Evolutionary conservation across 2,797 vertebrate genomes (phyloP), one percentile per base, ranked within the genome.

Genomic region (Phoxinus dragarum): DNA sequence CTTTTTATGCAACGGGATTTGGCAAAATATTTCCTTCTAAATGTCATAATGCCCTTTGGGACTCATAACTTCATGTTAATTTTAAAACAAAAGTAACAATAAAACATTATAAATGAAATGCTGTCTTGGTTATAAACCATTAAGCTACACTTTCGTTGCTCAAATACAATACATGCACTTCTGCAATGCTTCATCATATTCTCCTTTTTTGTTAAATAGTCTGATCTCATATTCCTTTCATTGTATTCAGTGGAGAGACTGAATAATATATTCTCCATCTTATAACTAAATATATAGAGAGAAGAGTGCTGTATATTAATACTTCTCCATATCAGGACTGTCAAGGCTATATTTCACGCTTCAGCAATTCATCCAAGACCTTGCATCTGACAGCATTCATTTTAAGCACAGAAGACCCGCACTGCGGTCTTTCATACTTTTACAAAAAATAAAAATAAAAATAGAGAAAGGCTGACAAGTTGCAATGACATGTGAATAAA

Each of bases 231-330:
- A 69, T 54, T 88, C 49, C 19, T 72, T 82, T 81, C 54, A 75
- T 77, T 83, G 52, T 10, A 84, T 83, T 59, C 73, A 66, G n/a
- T 75, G 12, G 21, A 77, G 23, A 77, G 54, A 77, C 23, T 77
- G 23, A 42, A 40, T 77, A 27, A 40, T 59, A 77, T 44, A 76
- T 67, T 42, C 23, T 82, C 36, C 61, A 61, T 49, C 76, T 69
- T 66, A 88, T 66, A 64, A 86, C 80, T 47, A 84, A 78, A 88
- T 77, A 68, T 73, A 75, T 68, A 81, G 10, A 81, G 54, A 82
- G 59, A 27, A 69, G 8, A 23, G 52, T 72, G 67, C 66, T 81
- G 38, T 80, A 36, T 86, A 80, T 80, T 67, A 83, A 81, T 83
- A 78, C 6, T 44, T 81, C 74, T 72, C 56, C 52, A 31, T 82